Evolutionary conservation across 2,888 invertebrate species (phyloP), one percentile per base, ranked within the genome.

Genomic region (Ornithoptera alexandrae): DNA sequence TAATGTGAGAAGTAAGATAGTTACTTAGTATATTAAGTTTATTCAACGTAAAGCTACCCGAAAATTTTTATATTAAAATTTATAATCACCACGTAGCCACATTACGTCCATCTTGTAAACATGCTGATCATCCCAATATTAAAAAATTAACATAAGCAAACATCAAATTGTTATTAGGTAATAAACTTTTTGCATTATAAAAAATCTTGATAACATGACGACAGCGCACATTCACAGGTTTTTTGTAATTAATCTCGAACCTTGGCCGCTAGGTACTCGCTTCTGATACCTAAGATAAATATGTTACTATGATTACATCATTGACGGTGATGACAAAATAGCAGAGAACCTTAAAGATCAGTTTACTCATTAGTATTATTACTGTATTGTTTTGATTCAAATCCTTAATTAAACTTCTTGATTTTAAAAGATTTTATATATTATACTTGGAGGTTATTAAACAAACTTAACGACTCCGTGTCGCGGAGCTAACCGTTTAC

Each of bases 281-380:
- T 62, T 62, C 20, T 65, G 46, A 57, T 65, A 60, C 61, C 61
- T 70, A 67, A 69, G 69, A 46, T 72, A 68, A 65, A 61, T 70
- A 74, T 72, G 67, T 75, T 65, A 71, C 69, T 66, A 71, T 62
- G 73, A 75, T 82, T 77, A 77, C 80, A 78, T 81, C 80, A 81
- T 76, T 77, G 74, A 71, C 72, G 64, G 57, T 71, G 71, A 75
- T 74, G 71, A 78, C 78, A 78, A 81, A 78, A 81, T 81, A 77
- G 82, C 73, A 74, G 65, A 72, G 68, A 75, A 76, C 76, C 74
- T 77, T 76, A 78, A 78, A 74, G 75, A 74, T 78, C 73, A 74
- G 72, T 77, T 74, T 75, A 72, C 73, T 75, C 75, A 75, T 71
- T 70, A 69, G 74, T 75, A 81, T 81, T 81, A 82, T 81, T 80